Base-by-base conservation (phyloP, 2,888 invertebrate genomes). In the Zonitis immaculata region DNA sequence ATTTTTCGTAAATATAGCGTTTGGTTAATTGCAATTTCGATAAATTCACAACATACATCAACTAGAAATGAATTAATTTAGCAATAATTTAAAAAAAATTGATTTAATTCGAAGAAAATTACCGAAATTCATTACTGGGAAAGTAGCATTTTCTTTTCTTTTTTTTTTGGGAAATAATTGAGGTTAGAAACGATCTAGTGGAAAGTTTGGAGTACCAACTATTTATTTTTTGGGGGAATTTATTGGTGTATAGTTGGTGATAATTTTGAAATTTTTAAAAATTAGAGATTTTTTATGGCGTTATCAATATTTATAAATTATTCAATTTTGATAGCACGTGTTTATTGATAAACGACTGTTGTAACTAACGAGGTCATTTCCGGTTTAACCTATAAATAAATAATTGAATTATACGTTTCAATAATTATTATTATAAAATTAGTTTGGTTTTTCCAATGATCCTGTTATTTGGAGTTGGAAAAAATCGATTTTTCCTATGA, bases 1-100 rank as follows among this genome's bases (percentile, higher is more conserved):
- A 87, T 71, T 59, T 82, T 79, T 49, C 82, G 71, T 51, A 78
- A 73, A 64, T 80, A 84, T 5, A 88, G 66, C 50, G 87, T 81
- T 51, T 77, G 81, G 65, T 87, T 84, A 55, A 87, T 80, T 1
- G 83, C 80, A 20, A 86, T 80, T 66, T 84, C 82, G 22, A 88
- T 69, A 70, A 87, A 87, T 73, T 87, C 87, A 49, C 82, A 64
- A n/a, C 83, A 72, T 47, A 86, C 74, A 63, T 86, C 82, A 26
- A 75, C 62, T 50, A 78, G 76, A 16, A 14, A 44, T 50, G 39
- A 42, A 27, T 44, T 6, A 30, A 45, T 39, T 9, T 1, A 22
- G 3, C 22, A 18, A 16, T 35, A 8, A 35, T 18, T 35, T 16
- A 7, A 16, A 18, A 18, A 20, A 20, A 18, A 20, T 26, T n/a